Evolutionary conservation across 1,140 invertebrate genomes (phyloP), one percentile per base, ranked within the genome.

Genomic region (Diorhabda carinulata): DNA sequence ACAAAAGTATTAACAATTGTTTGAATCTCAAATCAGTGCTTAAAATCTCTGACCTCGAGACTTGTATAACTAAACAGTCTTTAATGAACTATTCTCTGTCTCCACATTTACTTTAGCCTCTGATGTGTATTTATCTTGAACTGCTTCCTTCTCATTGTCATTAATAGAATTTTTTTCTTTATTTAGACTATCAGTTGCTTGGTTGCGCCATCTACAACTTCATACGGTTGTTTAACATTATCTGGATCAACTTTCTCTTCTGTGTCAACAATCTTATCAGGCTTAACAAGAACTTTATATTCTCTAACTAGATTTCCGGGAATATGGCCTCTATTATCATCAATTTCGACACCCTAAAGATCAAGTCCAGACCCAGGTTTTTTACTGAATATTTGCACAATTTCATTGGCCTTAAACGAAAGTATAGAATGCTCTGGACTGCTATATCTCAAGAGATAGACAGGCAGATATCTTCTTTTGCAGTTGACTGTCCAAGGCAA

Each of bases 271-370:
- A 81, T 69, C 72, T 82, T 72, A 6, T 72, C 63, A 5, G 83
- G 78, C n/a, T 77, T 80, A 40, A 80, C 74, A 5, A 84, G 66
- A 52, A 87, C 72, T 74, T 83, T 82, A 41, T 79, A 79, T 80
- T 89, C 88, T 63, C 79, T 77, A 3, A 89, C 72, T 74, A 69
- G 43, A 5, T 58, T 45, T 44, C 84, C 83, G 57, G 88, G 88
- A 41, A 87, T 86, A 81, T 92, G 93, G 57, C 92, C 92, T 72
- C 84, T 80, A 75, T 84, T 85, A 43, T 89, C 90, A 78, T 88
- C 85, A 45, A 92, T 86, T 81, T 88, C 86, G 41, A 88, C 89
- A 73, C 88, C 91, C 90, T 91, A 93, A 66, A 92, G 79, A 71
- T 89, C 86, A 5, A 74, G 77, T 72, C 88, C 85, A 3, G 74